Conservation (phyloP, 2,797 vertebrate genomes). For the Fratercula arctica region DNA sequence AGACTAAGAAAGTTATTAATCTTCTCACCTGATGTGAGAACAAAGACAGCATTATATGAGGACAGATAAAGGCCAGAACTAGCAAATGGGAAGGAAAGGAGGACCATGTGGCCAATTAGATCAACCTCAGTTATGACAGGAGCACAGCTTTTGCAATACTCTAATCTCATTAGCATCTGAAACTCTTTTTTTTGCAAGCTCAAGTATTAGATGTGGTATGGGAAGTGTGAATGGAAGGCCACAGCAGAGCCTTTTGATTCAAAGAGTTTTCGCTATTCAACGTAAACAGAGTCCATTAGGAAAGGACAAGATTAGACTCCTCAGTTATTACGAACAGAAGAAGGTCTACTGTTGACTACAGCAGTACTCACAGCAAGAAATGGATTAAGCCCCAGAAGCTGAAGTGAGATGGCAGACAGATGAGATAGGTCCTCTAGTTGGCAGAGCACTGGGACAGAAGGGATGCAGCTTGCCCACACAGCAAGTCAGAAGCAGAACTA, state of each 20-base stretch:
- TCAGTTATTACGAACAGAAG: background rate
- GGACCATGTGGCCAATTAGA: background rate
- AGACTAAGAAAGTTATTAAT: background rate
- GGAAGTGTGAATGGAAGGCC: background rate
- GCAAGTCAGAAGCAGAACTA: constrained; percentile 5
- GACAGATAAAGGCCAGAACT: background rate
- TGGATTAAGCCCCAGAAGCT: background rate
- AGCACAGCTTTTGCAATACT: background rate
- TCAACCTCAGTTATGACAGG: background rate
- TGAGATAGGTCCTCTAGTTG: background rate
- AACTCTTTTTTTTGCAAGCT: background rate
- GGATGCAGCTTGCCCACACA: background rate
- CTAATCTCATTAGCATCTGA: background rate
- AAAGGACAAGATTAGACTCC: background rate
- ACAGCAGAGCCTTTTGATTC: background rate
- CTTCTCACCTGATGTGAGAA: background rate
- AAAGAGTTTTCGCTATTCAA: background rate
- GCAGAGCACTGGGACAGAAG: background rate
- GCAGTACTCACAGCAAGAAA: background rate
- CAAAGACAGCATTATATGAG: background rate
- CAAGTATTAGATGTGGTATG: background rate
- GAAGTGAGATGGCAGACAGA: background rate
- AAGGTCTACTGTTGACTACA: background rate
- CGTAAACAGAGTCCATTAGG: background rate
- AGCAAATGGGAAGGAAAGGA: background rate